phyloP scores from a whole-genome alignment of 1,140 invertebrate species.

The Orussus abietinus region DNA sequence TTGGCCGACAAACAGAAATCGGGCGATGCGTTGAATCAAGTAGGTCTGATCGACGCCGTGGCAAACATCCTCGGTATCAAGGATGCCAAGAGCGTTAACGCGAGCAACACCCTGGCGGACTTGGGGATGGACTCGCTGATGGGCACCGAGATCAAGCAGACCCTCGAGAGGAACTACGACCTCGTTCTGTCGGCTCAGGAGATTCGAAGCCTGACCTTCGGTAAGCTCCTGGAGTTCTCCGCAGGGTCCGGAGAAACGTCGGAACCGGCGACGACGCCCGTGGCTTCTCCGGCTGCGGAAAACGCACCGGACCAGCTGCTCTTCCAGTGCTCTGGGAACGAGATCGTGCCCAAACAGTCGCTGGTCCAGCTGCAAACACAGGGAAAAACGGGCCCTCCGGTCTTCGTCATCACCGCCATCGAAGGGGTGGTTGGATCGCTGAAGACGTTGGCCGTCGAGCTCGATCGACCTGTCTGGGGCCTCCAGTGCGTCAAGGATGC shows the following conservation, averaged over 20 bases:
- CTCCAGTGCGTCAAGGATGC: slow-evolving; percentile 80
- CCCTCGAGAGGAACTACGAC: slow-evolving; percentile 88
- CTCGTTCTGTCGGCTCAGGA: slow-evolving; percentile 84
- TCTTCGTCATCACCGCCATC: slow-evolving; percentile 86
- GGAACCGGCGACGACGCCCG: slow-evolving; percentile 22
- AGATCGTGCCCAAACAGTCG: slow-evolving; percentile 63
- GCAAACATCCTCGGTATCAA: slow-evolving; percentile 87
- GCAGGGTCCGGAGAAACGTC: slow-evolving; percentile 39
- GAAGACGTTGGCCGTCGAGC: slow-evolving; percentile 62
- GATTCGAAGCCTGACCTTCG: slow-evolving; percentile 78
- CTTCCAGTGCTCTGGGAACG: slow-evolving; percentile 33
- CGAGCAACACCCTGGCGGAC: slow-evolving; percentile 76
- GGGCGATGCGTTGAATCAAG: slow-evolving; percentile 48
- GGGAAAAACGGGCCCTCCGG: slow-evolving; percentile 44
- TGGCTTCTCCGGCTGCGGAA: slow-evolving; percentile 12
- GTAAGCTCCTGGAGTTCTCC: slow-evolving; percentile 66
- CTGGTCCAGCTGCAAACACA: slow-evolving; percentile 62
- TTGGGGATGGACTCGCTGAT: slow-evolving; percentile 96
- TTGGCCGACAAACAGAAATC: slow-evolving; percentile 69
- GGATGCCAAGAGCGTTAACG: slow-evolving; percentile 71
- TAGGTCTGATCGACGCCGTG: slow-evolving; percentile 68
- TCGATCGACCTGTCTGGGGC: slow-evolving; percentile 80
- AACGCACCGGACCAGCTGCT: slow-evolving; percentile 21
- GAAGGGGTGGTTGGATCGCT: slow-evolving; percentile 79
- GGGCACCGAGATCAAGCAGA: slow-evolving; percentile 97